A percentile compares a stretch with the other conserved stretches of the same genome.
phyloP scores from a whole-genome alignment of 1,140 invertebrate genomes.

The Radopholus similis region DNA sequence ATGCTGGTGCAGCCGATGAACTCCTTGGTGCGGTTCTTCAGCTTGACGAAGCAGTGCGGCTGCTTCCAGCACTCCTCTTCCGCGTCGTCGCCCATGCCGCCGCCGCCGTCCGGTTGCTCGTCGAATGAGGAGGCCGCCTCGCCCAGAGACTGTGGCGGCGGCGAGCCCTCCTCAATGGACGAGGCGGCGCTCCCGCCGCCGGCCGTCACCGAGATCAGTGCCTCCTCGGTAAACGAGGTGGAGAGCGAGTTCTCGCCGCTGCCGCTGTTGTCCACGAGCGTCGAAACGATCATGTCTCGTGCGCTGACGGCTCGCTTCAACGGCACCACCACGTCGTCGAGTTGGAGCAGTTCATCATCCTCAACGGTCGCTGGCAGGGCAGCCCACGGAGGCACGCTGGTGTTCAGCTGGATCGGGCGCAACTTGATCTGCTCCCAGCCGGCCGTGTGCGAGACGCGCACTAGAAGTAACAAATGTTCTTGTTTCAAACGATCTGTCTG shows the following conservation, averaged over 20 bases:
- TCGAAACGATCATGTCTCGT: too few relatives aligned
- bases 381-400: background rate
- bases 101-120: slow-evolving; percentile 13
- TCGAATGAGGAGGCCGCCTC: background rate
- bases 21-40: slow-evolving; percentile 80
- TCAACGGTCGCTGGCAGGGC: background rate
- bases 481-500: too few relatives aligned
- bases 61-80: slow-evolving; percentile 69
- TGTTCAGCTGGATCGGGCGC: background rate
- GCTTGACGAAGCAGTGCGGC: slow-evolving; percentile 84
- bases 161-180: slow-evolving; percentile 1
- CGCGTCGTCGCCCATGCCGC: too few relatives aligned
- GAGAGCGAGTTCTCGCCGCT: too few relatives aligned
- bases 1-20: slow-evolving; percentile 89
- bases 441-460: slow-evolving; percentile 83
- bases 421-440: slow-evolving; percentile 82
- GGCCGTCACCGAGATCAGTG: too few relatives aligned
- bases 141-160: too few relatives aligned
- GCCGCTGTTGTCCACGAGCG: background rate
- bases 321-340: too few relatives aligned
- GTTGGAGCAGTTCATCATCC: background rate
- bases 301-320: too few relatives aligned
- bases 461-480: too few relatives aligned
- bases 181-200: slow-evolving; percentile 1
- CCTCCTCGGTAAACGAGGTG: too few relatives aligned